Evolutionary conservation across 2,113 vertebrate genomes (phyloP).

Genomic region (Terrapene triunguis): DNA sequence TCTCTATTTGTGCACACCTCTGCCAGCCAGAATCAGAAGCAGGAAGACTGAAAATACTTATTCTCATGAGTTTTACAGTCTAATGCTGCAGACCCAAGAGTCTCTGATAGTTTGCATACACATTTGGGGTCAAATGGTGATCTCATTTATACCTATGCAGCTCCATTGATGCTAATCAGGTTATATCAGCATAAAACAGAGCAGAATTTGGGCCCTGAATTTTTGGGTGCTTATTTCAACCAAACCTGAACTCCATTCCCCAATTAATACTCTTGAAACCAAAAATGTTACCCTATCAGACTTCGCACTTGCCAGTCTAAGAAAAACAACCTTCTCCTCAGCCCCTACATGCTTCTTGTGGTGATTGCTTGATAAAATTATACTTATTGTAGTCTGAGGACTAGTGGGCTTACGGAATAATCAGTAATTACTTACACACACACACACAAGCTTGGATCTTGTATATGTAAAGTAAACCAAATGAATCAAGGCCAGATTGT

Average conservation of each 20-base stretch:
- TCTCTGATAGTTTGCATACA: not conserved
- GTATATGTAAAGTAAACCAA: conserved; percentile 31
- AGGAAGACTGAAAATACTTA: not conserved
- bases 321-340: not conserved
- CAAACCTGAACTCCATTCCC: not conserved
- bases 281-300: not conserved
- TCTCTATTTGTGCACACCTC: not conserved
- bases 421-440: not conserved
- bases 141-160: not conserved
- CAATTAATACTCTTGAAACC: not conserved
- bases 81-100: accelerated
- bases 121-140: not conserved
- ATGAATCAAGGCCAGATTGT: conserved; percentile 29
- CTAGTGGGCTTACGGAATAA: conserved; percentile 25
- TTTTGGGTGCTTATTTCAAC: conserved; percentile 9
- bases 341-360: not conserved
- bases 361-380: not conserved
- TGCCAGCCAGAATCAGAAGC: not conserved
- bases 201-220: not conserved
- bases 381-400: not conserved
- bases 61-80: not conserved
- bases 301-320: not conserved
- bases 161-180: not conserved
- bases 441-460: conserved; percentile 28
- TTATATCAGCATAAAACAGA: not conserved